Conservation (phyloP, 2,888 invertebrate species). For the Euplexia lucipara region DNA sequence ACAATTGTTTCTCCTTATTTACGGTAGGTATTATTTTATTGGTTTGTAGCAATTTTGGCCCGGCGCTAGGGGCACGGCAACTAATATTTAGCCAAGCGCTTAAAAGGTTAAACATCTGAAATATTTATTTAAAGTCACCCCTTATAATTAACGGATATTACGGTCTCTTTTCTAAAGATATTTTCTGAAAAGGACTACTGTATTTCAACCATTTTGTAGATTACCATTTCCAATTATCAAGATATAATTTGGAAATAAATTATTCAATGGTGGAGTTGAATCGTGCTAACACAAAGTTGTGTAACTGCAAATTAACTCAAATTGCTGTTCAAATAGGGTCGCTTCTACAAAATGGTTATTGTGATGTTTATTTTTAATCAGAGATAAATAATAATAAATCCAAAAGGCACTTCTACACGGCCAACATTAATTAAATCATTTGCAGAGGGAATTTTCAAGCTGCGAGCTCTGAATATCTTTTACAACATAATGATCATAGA, state of each 20-base stretch:
- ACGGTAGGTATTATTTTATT: no score
- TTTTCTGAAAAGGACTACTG: conserved; percentile 13
- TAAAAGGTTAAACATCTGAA: no score
- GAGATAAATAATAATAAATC: conserved; percentile 1
- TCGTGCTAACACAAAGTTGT: neutral
- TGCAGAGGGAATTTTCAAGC: no score
- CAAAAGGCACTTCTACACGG: conserved; percentile 17
- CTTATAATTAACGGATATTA: neutral
- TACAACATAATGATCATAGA: no score
- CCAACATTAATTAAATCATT: no score
- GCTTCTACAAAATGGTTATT: neutral
- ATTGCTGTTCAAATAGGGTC: neutral
- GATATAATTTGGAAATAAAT: neutral
- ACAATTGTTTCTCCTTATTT: no score
- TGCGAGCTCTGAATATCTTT: no score
- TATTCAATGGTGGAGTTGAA: neutral
- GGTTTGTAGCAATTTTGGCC: no score
- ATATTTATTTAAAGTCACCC: no score
- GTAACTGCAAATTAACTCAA: neutral
- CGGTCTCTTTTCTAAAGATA: conserved; percentile 19
- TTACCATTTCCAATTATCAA: neutral
- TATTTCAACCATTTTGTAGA: conserved; percentile 3
- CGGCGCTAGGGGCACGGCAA: no score
- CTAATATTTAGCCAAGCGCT: no score
- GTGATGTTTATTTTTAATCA: conserved; percentile 11